Evolutionary conservation across 2,113 vertebrate genomes (phyloP), one percentile per base, ranked within the genome.

Genomic region (Etia nguti): DNA sequence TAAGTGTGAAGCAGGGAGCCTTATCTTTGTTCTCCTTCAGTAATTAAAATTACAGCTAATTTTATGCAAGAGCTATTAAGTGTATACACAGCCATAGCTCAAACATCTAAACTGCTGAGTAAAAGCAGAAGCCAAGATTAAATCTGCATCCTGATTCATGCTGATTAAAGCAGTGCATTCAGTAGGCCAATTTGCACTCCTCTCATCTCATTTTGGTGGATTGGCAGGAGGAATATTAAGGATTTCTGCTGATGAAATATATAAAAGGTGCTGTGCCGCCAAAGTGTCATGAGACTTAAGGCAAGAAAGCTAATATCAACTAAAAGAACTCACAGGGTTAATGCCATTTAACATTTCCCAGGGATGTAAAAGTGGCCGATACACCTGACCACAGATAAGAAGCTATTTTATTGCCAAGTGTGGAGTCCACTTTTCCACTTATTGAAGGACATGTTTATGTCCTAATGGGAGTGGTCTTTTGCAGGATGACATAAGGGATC

Each of bases 131-230:
- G 85, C 89, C 85, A 89, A 85, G 26, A 92, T 89, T 57, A 90
- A 89, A 95, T 92, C 80, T 93, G 90, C 90, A 92, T 92, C 65
- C 86, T 55, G 55, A 94, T 93, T 86, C 88, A 81, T 73, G 46
- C 81, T 90, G 85, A 95, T 94, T 92, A 93, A 95, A 93, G 89
- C 83, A 38, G 34, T 34, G 82, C 85, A 80, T 94, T 90, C 83
- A 89, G 48, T 59, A 22, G 80, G 16, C 86, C 81, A 55, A 92
- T 94, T 93, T 94, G 84, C 89, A 86, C 86, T 89, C 38, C 52
- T 94, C 89, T 93, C 82, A 92, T 93, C 91, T 94, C 79, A 83
- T 77, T 48, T 31, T 68, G 10, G 79, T 88, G 34, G 89, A 85
- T 81, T 87, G 83, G 31, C 79, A 88, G 34, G 75, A 80, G 84